Base-by-base conservation (phyloP, 2,888 invertebrate genomes). In the Plebejus argus region DNA sequence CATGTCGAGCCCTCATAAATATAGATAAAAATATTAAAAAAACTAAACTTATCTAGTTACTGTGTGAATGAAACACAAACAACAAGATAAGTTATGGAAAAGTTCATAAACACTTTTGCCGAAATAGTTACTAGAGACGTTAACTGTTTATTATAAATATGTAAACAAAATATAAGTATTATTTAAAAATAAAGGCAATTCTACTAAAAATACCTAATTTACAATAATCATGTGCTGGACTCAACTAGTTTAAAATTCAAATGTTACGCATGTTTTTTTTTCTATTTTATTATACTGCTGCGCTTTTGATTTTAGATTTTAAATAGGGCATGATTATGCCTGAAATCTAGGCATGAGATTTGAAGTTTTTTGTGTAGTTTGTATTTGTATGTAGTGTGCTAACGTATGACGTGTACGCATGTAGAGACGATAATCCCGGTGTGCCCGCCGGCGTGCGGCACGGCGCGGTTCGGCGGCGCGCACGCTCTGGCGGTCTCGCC, bases 371-470 rank as follows among this genome's bases (percentile, higher is more conserved):
- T 39, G 8, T 71, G 39, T 39, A 20, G 56, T 76, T 12, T 78
- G 70, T 79, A 10, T 3, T 45, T 12, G 56, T 80, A 61, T 77
- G 53, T 76, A 76, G 33, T 15, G 56, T 12, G 58, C 58, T 39
- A 23, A 72, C 58, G 76, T 49, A 20, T 66, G n/a, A n/a, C n/a
- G 39, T 77, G 66, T 76, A 70, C 76, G 81, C 81, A 81, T 81
- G 61, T 96, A 97, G 97, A 98, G 95, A 97, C 98, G 77, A 96
- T 98, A 85, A 97, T 98, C 83, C 98, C 98, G 83, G 97, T 98
- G 84, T 98, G 98, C 87, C 98, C 98, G 84, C 98, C 98, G 81
- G 98, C 98, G 85, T 98, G 98, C 91, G 97, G 96, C 10, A 96
- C 96, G 85, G 94, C 96, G 78, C 91, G 95, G 76, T 96, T 95